Conservation (phyloP, 2,888 invertebrate species). For the Laspeyria flexula region DNA sequence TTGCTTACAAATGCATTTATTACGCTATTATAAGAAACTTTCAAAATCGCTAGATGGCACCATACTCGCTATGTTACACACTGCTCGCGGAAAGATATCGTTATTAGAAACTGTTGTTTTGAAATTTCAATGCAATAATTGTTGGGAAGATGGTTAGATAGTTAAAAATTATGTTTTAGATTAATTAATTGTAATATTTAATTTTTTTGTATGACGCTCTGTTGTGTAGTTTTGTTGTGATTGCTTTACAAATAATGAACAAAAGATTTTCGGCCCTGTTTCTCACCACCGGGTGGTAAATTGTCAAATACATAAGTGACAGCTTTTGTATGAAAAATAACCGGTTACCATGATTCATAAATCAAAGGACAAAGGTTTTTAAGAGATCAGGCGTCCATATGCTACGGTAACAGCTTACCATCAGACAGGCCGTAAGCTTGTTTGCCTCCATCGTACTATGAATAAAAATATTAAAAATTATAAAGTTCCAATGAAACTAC, state of each 20-base stretch:
- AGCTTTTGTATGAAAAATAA: too few relatives aligned
- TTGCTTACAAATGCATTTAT: constrained; percentile 1
- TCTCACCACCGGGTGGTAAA: too few relatives aligned
- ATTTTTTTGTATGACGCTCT: constrained; percentile 18
- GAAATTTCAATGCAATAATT: constrained; percentile 7
- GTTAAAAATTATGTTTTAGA: constrained; percentile 34
- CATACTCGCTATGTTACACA: background rate
- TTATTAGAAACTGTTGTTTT: constrained; percentile 6
- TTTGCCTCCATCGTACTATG: too few relatives aligned
- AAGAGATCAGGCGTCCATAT: too few relatives aligned
- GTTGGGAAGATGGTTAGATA: constrained; percentile 31
- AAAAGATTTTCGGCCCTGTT: too few relatives aligned
- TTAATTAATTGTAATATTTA: constrained; percentile 38
- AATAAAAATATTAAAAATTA: background rate
- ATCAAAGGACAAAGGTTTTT: too few relatives aligned
- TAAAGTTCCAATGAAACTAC: background rate
- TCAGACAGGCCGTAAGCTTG: too few relatives aligned
- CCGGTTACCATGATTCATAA: too few relatives aligned
- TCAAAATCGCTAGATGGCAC: constrained; percentile 9
- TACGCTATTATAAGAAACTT: background rate
- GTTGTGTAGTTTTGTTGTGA: too few relatives aligned
- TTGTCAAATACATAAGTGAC: too few relatives aligned
- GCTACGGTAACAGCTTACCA: too few relatives aligned
- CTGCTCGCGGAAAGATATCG: constrained; percentile 10
- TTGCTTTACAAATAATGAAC: too few relatives aligned